Conservation (phyloP, 2,113 vertebrate genomes). For the Petaurus breviceps region DNA sequence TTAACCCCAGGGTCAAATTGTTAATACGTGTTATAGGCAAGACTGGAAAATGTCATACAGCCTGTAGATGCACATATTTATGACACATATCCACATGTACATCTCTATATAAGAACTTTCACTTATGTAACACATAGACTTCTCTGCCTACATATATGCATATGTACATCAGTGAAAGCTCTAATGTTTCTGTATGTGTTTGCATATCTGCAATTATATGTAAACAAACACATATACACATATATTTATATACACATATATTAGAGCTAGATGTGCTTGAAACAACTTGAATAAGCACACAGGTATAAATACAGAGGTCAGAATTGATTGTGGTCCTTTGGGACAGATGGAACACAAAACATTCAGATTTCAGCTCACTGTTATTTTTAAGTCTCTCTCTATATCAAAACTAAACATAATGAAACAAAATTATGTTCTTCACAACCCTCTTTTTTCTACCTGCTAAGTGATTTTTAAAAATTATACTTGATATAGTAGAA, state of each 20-base stretch:
- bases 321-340: neutral
- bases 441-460: neutral
- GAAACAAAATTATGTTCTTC: neutral
- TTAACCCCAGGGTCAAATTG: neutral
- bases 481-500: neutral
- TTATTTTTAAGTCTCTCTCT: neutral
- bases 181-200: neutral
- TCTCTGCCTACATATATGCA: neutral
- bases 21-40: neutral
- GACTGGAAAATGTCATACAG: neutral
- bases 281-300: constrained; percentile 11
- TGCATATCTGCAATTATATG: neutral
- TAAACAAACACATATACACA: neutral
- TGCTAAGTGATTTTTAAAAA: neutral
- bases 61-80: neutral
- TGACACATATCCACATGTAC: neutral
- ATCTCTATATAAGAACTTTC: neutral
- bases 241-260: neutral
- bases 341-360: neutral
- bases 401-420: neutral
- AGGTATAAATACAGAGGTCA: neutral
- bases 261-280: neutral
- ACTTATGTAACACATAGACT: neutral
- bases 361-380: neutral
- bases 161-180: neutral